Evolutionary conservation across 1,140 invertebrate species (phyloP).

Genomic region (Idris sp.): DNA sequence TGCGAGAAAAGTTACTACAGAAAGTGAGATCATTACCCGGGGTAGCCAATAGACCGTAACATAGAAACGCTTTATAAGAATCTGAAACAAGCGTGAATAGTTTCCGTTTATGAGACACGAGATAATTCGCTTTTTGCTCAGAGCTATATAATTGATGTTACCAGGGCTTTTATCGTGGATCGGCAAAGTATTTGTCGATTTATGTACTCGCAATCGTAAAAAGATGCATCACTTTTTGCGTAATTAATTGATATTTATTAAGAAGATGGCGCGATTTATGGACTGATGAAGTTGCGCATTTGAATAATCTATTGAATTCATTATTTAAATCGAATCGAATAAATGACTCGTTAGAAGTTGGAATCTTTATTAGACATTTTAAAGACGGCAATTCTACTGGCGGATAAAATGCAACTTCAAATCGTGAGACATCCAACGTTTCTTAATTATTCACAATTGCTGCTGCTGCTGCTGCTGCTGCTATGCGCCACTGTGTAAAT

Average conservation of each 20-base stretch:
- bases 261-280: constrained; percentile 1
- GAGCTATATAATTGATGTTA: too few species aligned
- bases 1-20: too few species aligned
- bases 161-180: too few species aligned
- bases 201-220: constrained; percentile 1
- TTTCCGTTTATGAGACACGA: constrained; percentile 11
- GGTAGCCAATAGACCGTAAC: constrained; percentile 24
- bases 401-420: constrained; percentile 1
- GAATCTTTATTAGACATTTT: constrained; percentile 21
- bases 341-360: constrained; percentile 13
- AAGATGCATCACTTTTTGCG: constrained; percentile 8
- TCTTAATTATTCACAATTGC: constrained; percentile 69
- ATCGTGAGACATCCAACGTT: constrained; percentile 23
- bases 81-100: constrained; percentile 10
- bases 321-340: background rate
- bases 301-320: constrained; percentile 9
- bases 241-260: constrained; percentile 41
- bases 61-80: constrained; percentile 27
- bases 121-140: background rate
- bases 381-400: constrained; percentile 2
- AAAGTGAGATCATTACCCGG: background rate
- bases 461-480: too few species aligned
- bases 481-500: too few species aligned
- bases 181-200: constrained; percentile 3
- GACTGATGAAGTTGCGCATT: background rate